These are phyloP conservation scores for Philypnodon macrostomus DNA, from an alignment of 2,797 vertebrate genomes.

Conservation along the genomic window DNA sequence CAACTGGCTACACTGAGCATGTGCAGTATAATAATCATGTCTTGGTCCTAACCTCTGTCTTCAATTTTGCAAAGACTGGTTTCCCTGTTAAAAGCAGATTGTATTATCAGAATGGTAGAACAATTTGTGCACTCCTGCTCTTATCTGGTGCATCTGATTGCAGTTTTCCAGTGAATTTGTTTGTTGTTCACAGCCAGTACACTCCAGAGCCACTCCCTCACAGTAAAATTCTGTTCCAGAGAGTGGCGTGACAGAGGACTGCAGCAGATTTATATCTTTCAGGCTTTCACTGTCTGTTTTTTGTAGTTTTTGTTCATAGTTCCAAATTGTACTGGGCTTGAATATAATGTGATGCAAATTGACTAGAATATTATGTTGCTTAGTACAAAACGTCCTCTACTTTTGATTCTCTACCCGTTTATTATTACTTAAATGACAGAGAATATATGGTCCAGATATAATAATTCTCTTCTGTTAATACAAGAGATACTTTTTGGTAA, in stretches of 20 bases:
- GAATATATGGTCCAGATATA: too few relatives aligned
- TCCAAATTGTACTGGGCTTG: background rate
- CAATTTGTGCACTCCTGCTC: slow-evolving; percentile 27
- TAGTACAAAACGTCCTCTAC: too few relatives aligned
- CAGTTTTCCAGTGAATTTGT: slow-evolving; percentile 21
- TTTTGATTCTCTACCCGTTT: too few relatives aligned
- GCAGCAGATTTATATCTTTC: slow-evolving; percentile 1
- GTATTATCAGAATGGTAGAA: slow-evolving; percentile 38
- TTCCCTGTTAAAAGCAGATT: slow-evolving; percentile 39
- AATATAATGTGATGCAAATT: background rate
- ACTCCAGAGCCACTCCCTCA: background rate
- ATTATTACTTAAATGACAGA: too few relatives aligned
- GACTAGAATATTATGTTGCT: too few relatives aligned
- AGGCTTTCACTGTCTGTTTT: background rate
- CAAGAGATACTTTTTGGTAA: too few relatives aligned
- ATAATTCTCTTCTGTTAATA: too few relatives aligned
- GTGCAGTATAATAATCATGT: slow-evolving; percentile 7
- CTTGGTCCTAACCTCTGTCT: slow-evolving; percentile 11
- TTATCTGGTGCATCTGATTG: slow-evolving; percentile 29
- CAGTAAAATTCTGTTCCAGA: slow-evolving; percentile 9
- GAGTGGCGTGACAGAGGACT: background rate
- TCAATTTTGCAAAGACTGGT: too few relatives aligned
- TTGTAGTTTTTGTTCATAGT: background rate
- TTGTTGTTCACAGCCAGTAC: slow-evolving; percentile 6
- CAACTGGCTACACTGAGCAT: background rate